phyloP scores from a whole-genome alignment of 2,888 invertebrate species.

The Hypolimnas misippus region DNA sequence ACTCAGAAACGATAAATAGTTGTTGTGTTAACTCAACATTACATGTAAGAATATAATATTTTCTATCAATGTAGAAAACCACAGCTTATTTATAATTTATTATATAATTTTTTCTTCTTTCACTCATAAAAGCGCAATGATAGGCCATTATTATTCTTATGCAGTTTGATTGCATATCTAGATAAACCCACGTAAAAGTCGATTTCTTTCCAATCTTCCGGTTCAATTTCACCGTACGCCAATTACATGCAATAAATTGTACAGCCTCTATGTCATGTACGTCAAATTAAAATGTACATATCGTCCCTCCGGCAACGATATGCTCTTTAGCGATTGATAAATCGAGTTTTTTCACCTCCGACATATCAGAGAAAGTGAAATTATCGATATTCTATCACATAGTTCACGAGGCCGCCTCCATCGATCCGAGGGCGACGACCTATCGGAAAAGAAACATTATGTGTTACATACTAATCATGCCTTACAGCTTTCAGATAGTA shows the following conservation, averaged over 20 bases:
- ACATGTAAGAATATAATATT: too few species aligned
- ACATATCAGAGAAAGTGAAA: constrained; percentile 67
- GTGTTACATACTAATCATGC: constrained; percentile 11
- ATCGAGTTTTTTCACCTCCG: constrained; percentile 57
- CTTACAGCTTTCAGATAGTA: constrained; percentile 2
- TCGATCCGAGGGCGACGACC: constrained; percentile 56
- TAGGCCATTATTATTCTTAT: not conserved
- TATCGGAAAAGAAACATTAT: constrained; percentile 37
- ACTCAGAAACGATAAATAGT: too few species aligned
- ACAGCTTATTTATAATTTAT: too few species aligned
- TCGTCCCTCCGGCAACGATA: constrained; percentile 55
- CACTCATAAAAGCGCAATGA: not conserved
- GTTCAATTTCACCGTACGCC: constrained; percentile 64
- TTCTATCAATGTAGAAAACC: too few species aligned
- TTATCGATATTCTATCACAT: constrained; percentile 57
- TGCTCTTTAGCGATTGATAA: constrained; percentile 64
- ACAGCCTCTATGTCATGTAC: constrained; percentile 37
- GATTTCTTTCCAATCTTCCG: constrained; percentile 74
- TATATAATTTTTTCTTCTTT: too few species aligned
- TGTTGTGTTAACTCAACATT: not conserved
- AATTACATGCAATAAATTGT: constrained; percentile 59
- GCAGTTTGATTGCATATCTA: not conserved
- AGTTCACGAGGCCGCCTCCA: constrained; percentile 61
- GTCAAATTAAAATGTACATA: constrained; percentile 32
- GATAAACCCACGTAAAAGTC: constrained; percentile 56